Base-by-base conservation (phyloP, 2,113 vertebrate genomes). In the Chloropsis hardwickii region DNA sequence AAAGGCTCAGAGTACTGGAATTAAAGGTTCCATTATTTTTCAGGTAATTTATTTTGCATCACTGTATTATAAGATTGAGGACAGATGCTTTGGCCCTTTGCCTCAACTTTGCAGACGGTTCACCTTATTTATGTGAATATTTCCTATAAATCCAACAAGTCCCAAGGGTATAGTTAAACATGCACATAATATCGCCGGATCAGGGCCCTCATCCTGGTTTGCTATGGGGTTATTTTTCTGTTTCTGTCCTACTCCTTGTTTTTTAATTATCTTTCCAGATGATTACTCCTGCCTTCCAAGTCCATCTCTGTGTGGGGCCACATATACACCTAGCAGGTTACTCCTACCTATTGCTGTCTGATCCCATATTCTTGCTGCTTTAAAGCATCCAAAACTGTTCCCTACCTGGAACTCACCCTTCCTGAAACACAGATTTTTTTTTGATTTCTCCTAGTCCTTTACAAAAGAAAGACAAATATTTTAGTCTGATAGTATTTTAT, bases 1-100 rank as follows among this genome's bases (percentile, higher is more conserved):
- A 95, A 95, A 96, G 92, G 82, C 88, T 96, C 60, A 93, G 90
- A 97, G 94, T 88, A 71, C 60, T 83, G 60, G 92, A 95, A 96
- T 97, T 96, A 97, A 92, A 96, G 69, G 64, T 96, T 95, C 96
- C 88, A 90, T 96, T 93, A 95, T 94, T 96, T 96, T 97, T 96
- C 93, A 96, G 93, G 92, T 93, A 96, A 96, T 96, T 93, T 97
- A 96, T 94, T 97, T 95, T 96, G 90, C 85, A 88, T 94, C 80
- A 64, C 67, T 86, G 88, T 95, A 92, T 96, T 96, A 81, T 92
- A 94, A 96, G 92, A 96, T 94, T 94, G 92, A 96, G 95, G 95
- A 96, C 96, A 97, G 95, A 96, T 93, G 95, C 90, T 96, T 93
- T 97, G 94, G 96, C 90, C 86, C n/a, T 83, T 93, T 96, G 95